A percentile compares a stretch with the other conserved stretches of the same genome.
Conservation (phyloP, 2,797 vertebrate genomes). For the Serranus cabrilla region DNA sequence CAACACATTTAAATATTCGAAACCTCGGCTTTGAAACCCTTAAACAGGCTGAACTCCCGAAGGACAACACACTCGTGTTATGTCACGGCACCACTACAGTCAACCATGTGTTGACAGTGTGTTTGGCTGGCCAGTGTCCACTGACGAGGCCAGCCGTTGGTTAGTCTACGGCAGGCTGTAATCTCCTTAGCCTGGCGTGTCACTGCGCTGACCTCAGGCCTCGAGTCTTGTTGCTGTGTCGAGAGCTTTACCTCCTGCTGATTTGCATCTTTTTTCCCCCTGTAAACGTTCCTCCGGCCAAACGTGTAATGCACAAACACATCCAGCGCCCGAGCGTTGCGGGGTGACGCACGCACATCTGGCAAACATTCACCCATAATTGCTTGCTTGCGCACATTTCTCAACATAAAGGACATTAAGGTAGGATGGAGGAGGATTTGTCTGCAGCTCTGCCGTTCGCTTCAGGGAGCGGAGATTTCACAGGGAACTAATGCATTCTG, state of each 20-base stretch:
- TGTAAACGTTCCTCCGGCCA: constrained; percentile 32
- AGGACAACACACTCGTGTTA: constrained; percentile 26
- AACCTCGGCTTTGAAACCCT: constrained; percentile 22
- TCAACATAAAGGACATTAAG: constrained; percentile 47
- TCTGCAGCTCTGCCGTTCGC: constrained; percentile 54
- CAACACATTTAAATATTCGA: constrained; percentile 1
- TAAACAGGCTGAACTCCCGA: background rate
- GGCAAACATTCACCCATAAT: constrained; percentile 46
- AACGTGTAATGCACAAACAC: constrained; percentile 50
- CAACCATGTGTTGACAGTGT: constrained; percentile 52
- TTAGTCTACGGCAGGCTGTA: constrained; percentile 70
- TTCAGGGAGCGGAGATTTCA: constrained; percentile 58
- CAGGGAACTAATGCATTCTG: constrained; percentile 66
- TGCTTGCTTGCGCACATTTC: constrained; percentile 32
- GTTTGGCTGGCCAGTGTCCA: constrained; percentile 52
- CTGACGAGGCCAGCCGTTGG: constrained; percentile 58
- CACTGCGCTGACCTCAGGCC: constrained; percentile 73
- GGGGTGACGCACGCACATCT: constrained; percentile 36
- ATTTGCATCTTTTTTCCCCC: constrained; percentile 50
- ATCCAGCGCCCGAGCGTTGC: constrained; percentile 3
- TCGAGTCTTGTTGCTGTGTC: constrained; percentile 60
- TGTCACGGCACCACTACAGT: constrained; percentile 25
- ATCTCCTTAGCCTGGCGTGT: constrained; percentile 84
- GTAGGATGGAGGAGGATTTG: constrained; percentile 70
- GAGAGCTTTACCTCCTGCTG: constrained; percentile 64